A percentile compares a stretch with the other conserved stretches of the same genome.
phyloP scores from a whole-genome alignment of 1,140 invertebrate species.

The Centruroides sculpturatus region DNA sequence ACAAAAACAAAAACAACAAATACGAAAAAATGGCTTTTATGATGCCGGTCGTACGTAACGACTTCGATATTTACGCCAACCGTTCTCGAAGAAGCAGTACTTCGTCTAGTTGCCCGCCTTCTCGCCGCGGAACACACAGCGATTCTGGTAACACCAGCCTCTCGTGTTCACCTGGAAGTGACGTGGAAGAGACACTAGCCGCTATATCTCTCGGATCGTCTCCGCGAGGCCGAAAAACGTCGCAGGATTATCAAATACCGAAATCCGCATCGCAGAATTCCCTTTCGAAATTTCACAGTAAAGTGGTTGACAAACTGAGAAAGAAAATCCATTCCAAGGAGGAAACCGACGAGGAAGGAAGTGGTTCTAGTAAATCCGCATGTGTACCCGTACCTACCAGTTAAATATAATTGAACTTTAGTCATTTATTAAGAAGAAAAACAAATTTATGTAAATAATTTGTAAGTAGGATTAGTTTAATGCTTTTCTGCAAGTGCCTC shows the following conservation, averaged over 20 bases:
- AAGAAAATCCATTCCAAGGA: slow-evolving; percentile 25
- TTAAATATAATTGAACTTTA: too few relatives aligned
- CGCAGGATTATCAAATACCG: slow-evolving; percentile 39
- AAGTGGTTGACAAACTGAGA: slow-evolving; percentile 66
- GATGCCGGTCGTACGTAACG: slow-evolving; percentile 84
- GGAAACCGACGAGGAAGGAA: not conserved
- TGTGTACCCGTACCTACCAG: too few relatives aligned
- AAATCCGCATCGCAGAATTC: slow-evolving; percentile 43
- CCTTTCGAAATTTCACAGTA: slow-evolving; percentile 66
- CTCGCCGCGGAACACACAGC: slow-evolving; percentile 7
- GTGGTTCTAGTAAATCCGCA: too few relatives aligned
- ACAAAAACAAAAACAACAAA: too few relatives aligned
- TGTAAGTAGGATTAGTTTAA: too few relatives aligned
- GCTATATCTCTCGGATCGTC: slow-evolving; percentile 42
- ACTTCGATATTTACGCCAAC: slow-evolving; percentile 64
- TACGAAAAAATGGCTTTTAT: slow-evolving; percentile 61
- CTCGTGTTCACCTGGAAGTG: slow-evolving; percentile 17
- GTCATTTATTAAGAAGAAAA: too few relatives aligned
- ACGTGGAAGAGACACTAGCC: slow-evolving; percentile 15
- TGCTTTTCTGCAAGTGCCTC: too few relatives aligned
- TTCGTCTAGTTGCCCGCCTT: not conserved
- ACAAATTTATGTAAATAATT: too few relatives aligned
- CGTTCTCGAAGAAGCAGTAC: slow-evolving; percentile 11
- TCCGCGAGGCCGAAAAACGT: slow-evolving; percentile 47
- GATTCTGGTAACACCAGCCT: slow-evolving; percentile 14